Percentiles rank a stretch among this genome's conserved stretches.
Evolutionary conservation across 2,113 vertebrate genomes (phyloP).

Genomic region (Piprites chloris): DNA sequence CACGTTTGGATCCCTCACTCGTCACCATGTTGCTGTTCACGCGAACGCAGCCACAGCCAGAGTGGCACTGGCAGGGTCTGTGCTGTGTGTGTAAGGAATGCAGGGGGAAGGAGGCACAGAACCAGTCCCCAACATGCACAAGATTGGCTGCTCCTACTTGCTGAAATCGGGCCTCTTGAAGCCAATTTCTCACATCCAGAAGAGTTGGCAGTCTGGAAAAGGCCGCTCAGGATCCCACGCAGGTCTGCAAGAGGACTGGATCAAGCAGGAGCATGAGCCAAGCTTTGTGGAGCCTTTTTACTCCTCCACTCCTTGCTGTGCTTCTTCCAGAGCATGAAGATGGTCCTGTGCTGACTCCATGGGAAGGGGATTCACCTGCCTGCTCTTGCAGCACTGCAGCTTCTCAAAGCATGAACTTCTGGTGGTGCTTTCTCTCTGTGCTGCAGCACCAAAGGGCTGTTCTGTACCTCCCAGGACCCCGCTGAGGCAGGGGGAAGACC

Average conservation of each 20-base stretch:
- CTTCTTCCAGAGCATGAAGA: background rate
- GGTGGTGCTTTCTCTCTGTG: background rate
- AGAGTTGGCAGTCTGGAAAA: background rate
- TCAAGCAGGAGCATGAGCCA: background rate
- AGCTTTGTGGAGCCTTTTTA: background rate
- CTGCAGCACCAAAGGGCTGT: background rate
- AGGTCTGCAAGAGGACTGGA: background rate
- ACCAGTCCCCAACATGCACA: accelerated
- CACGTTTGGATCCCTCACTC: background rate
- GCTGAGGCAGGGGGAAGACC: background rate
- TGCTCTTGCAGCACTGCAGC: accelerated
- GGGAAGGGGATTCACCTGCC: background rate
- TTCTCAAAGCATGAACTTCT: background rate
- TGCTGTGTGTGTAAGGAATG: background rate
- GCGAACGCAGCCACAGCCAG: accelerated
- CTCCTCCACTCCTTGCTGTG: background rate
- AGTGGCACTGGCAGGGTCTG: background rate
- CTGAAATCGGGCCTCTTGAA: background rate
- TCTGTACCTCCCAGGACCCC: background rate
- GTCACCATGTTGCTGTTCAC: accelerated
- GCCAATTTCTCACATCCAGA: background rate
- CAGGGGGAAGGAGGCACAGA: background rate
- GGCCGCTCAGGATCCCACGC: background rate
- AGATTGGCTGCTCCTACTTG: background rate
- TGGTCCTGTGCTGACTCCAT: accelerated